phyloP scores from a whole-genome alignment of 2,888 invertebrate species.

The Uloborus plumipes region DNA sequence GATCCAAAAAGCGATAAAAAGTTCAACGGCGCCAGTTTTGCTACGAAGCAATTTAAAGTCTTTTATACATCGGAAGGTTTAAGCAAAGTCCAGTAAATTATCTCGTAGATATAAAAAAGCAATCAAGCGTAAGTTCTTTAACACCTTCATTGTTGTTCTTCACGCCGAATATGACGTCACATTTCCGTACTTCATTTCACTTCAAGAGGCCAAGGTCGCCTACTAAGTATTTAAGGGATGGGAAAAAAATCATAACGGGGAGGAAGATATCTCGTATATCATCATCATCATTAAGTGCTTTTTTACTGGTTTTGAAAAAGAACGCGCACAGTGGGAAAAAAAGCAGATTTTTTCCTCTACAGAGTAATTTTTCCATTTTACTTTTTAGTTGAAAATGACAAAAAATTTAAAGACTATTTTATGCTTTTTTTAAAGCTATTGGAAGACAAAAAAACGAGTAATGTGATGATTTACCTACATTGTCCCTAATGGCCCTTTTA shows the following conservation, averaged over 20 bases:
- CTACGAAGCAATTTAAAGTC: too few species aligned
- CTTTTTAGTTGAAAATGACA: constrained; percentile 36
- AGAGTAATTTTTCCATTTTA: constrained; percentile 36
- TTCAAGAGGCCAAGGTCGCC: constrained; percentile 47
- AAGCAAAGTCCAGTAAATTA: constrained; percentile 27
- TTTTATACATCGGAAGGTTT: too few species aligned
- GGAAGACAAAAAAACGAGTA: constrained; percentile 9
- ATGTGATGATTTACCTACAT: constrained; percentile 54
- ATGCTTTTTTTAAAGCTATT: constrained; percentile 1
- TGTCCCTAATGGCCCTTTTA: constrained; percentile 35
- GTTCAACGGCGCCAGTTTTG: too few species aligned
- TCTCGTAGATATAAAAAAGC: constrained; percentile 36
- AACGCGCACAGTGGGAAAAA: neutral
- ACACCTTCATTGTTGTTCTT: constrained; percentile 42
- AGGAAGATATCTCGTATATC: constrained; percentile 57
- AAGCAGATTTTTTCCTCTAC: constrained; percentile 27
- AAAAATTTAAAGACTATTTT: constrained; percentile 49
- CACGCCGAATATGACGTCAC: constrained; percentile 43
- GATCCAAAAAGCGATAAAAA: too few species aligned
- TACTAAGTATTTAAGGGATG: constrained; percentile 28
- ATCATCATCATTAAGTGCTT: constrained; percentile 58
- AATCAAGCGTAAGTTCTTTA: constrained; percentile 31
- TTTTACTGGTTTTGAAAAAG: constrained; percentile 10
- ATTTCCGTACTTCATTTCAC: constrained; percentile 35
- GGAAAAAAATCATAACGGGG: constrained; percentile 18